Evolutionary conservation across 2,888 invertebrate genomes (phyloP).

Genomic region (Cenopis cana): DNA sequence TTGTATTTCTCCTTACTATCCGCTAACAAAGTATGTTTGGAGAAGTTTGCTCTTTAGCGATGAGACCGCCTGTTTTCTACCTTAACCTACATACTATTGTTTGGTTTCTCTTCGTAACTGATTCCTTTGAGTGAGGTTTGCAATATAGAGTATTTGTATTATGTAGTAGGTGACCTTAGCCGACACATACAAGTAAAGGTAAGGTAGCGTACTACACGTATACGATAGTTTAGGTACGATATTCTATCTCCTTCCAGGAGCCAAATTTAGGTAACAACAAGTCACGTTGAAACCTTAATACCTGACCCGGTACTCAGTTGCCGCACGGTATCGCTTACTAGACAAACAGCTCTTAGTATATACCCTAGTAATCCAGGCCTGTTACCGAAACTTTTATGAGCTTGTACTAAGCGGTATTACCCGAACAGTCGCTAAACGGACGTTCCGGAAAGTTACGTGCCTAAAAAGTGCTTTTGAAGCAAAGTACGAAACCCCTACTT

Average conservation of each 20-base stretch:
- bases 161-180: no score
- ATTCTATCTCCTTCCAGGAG: neutral
- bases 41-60: neutral
- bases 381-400: constrained; percentile 25
- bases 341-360: neutral
- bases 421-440: constrained; percentile 14
- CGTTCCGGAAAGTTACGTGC: constrained; percentile 16
- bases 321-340: neutral
- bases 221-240: neutral
- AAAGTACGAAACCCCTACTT: constrained; percentile 7
- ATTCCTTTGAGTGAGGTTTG: neutral
- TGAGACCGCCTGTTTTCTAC: neutral
- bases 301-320: neutral
- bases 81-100: neutral
- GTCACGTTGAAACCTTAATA: neutral
- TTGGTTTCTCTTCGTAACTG: neutral
- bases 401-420: constrained; percentile 25
- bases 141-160: neutral
- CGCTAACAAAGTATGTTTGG: neutral
- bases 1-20: neutral
- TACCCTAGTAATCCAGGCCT: neutral
- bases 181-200: no score
- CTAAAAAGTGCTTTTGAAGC: constrained; percentile 10
- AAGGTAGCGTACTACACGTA: neutral
- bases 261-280: neutral